These are phyloP conservation scores for Parnassius glacialis DNA, from an alignment of 2,888 invertebrate species.

Conservation along the genomic window DNA sequence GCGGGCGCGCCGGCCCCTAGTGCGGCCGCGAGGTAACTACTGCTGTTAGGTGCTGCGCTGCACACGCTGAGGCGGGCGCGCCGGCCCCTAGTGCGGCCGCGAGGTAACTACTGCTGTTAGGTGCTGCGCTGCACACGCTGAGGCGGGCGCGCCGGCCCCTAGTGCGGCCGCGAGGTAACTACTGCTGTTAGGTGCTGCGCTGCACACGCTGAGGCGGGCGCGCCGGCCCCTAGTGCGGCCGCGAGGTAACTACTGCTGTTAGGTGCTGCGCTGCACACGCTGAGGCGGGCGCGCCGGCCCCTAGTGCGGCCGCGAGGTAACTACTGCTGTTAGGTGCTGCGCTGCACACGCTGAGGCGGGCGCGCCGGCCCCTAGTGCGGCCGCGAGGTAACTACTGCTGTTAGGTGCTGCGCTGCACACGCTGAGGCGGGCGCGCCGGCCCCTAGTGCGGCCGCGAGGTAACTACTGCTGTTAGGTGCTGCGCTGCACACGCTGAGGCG, in stretches of 20 bases:
- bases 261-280: slow-evolving; percentile 79
- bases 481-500: slow-evolving; percentile 72
- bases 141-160: slow-evolving; percentile 38
- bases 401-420: slow-evolving; percentile 82
- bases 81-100: slow-evolving; percentile 27
- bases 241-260: slow-evolving; percentile 85
- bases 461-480: slow-evolving; percentile 89
- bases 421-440: slow-evolving; percentile 49
- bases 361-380: slow-evolving; percentile 30
- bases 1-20: slow-evolving; percentile 33
- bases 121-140: slow-evolving; percentile 74
- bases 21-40: slow-evolving; percentile 29
- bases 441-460: slow-evolving; percentile 24
- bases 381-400: slow-evolving; percentile 83
- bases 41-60: slow-evolving; percentile 88
- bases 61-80: slow-evolving; percentile 64
- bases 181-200: slow-evolving; percentile 89
- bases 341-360: slow-evolving; percentile 70
- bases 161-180: slow-evolving; percentile 18
- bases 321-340: slow-evolving; percentile 89
- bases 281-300: slow-evolving; percentile 45
- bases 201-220: slow-evolving; percentile 69
- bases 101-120: slow-evolving; percentile 88
- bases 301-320: slow-evolving; percentile 22
- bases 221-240: slow-evolving; percentile 28